Evolutionary conservation across 2,797 vertebrate genomes (phyloP).

Genomic region (Apogon talboti): DNA sequence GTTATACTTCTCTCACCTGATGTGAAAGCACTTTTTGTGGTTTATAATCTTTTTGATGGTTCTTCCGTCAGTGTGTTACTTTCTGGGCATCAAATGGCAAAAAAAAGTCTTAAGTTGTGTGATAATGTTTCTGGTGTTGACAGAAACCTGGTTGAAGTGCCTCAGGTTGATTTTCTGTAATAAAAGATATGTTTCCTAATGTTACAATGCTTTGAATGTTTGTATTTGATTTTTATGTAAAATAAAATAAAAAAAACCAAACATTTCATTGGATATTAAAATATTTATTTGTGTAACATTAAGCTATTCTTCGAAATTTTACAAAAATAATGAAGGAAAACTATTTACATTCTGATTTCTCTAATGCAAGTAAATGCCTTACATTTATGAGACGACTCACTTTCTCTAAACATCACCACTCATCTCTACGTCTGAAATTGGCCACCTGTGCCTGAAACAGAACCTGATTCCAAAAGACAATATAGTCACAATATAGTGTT

Average conservation of each 20-base stretch:
- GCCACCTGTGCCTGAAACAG: conserved; percentile 23
- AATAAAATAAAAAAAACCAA: conserved; percentile 10
- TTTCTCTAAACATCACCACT: conserved; percentile 15
- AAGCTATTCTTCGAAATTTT: conserved; percentile 59
- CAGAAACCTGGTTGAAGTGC: conserved; percentile 44
- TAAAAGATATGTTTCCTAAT: conserved; percentile 49
- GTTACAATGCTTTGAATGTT: neutral
- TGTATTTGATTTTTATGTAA: neutral
- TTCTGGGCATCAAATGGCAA: neutral
- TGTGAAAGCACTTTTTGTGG: too few relatives aligned
- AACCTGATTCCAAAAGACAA: conserved; percentile 44
- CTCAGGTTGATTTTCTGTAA: conserved; percentile 54
- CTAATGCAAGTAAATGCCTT: conserved; percentile 59
- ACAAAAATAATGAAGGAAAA: conserved; percentile 75
- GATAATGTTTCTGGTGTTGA: neutral
- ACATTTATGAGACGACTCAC: conserved; percentile 42
- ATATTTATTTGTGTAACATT: conserved; percentile 70
- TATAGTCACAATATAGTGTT: conserved; percentile 25
- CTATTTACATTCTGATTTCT: conserved; percentile 68
- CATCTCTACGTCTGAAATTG: conserved; percentile 17
- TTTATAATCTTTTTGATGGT: too few relatives aligned
- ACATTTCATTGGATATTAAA: conserved; percentile 61
- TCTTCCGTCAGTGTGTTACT: neutral
- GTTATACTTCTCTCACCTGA: neutral
- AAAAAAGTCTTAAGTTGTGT: neutral